Evolutionary conservation across 2,113 vertebrate species (phyloP).

Genomic region (Rynchops niger): DNA sequence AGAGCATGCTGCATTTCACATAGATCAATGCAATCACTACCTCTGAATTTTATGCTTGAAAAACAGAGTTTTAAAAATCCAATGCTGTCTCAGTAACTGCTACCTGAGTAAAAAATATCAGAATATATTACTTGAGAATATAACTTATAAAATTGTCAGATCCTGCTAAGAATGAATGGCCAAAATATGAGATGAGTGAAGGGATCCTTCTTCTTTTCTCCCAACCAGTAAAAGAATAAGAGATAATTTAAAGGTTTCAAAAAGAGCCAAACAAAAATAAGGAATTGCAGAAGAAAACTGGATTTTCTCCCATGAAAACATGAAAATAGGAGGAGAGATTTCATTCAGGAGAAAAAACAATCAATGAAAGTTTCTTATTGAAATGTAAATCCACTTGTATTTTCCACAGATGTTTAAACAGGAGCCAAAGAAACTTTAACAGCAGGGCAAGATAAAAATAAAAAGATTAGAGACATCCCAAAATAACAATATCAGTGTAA

Average conservation of each 20-base stretch:
- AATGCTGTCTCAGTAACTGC: background rate
- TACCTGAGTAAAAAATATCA: background rate
- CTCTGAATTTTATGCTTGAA: background rate
- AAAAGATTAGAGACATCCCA: slow-evolving; percentile 28
- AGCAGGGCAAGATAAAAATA: background rate
- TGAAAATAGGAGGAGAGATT: background rate
- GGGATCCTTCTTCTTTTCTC: background rate
- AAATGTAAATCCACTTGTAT: slow-evolving; percentile 18
- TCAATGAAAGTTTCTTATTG: background rate
- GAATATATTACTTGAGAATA: background rate
- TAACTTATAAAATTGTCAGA: background rate
- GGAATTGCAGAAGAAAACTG: background rate
- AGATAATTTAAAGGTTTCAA: background rate
- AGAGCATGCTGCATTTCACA: background rate
- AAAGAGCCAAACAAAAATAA: background rate
- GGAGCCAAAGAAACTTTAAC: background rate
- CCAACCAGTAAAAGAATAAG: background rate
- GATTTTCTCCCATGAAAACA: background rate
- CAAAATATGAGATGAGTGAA: background rate
- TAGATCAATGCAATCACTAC: background rate
- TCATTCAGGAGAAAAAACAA: background rate
- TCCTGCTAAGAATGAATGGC: background rate
- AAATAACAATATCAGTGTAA: slow-evolving; percentile 19
- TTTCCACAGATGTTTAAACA: slow-evolving; percentile 9
- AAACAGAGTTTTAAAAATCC: background rate